A percentile compares a stretch with the other conserved stretches of the same genome.
Evolutionary conservation across 2,797 vertebrate genomes (phyloP).

Genomic region (Manis javanica): DNA sequence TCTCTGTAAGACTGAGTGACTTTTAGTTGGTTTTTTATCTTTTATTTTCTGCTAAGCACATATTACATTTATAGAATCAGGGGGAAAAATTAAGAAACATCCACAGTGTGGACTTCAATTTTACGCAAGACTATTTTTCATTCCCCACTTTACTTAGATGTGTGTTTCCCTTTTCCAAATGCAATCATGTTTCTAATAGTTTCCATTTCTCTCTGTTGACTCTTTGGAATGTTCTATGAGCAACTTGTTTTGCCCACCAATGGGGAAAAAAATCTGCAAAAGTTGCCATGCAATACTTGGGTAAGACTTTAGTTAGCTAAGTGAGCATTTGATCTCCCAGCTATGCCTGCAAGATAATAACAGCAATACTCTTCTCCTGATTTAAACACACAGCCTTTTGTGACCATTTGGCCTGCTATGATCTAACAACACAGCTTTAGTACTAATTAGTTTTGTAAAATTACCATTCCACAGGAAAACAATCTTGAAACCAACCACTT

Average conservation of each 20-base stretch:
- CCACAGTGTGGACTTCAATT: neutral
- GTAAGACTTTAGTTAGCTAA: conserved; percentile 12
- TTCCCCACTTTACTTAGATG: conserved; percentile 17
- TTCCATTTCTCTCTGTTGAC: conserved; percentile 55
- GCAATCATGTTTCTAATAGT: conserved; percentile 38
- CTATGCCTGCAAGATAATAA: neutral
- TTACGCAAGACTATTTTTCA: neutral
- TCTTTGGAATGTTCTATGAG: conserved; percentile 30
- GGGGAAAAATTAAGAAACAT: neutral
- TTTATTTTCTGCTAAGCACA: conserved; percentile 22
- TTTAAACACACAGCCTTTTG: neutral
- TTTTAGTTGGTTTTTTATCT: neutral
- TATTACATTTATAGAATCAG: conserved; percentile 16
- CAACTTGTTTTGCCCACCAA: conserved; percentile 32
- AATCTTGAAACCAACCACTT: conserved; percentile 21
- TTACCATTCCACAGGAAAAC: neutral
- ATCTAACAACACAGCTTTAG: conserved; percentile 7
- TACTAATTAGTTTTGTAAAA: neutral
- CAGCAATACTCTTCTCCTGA: neutral
- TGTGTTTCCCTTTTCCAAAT: conserved; percentile 48
- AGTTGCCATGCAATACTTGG: neutral
- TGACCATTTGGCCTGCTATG: neutral
- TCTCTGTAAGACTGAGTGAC: neutral
- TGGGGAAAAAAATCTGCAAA: neutral
- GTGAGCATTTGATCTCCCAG: neutral